A percentile compares a stretch with the other conserved stretches of the same genome.
These are phyloP conservation scores for Agonopterix alstromeriana DNA, from an alignment of 2,888 invertebrate genomes.

Conservation along the genomic window DNA sequence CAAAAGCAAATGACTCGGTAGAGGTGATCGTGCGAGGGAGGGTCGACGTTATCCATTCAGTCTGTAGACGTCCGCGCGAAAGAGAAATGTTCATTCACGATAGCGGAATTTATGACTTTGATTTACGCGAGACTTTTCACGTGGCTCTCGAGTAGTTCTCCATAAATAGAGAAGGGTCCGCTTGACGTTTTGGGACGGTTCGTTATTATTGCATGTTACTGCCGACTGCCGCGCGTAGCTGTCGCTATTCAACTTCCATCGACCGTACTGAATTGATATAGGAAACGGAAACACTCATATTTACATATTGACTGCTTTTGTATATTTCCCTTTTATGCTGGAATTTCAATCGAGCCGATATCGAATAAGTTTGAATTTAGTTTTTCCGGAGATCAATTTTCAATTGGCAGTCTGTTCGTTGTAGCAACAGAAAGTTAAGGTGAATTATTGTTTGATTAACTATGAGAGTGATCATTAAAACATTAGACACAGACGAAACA, in stretches of 20 bases:
- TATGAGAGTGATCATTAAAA: too few relatives aligned
- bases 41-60: conserved; percentile 73
- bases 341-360: conserved; percentile 1
- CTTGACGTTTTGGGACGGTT: conserved; percentile 50
- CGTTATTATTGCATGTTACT: conserved; percentile 61
- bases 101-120: conserved; percentile 74
- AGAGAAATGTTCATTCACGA: conserved; percentile 76
- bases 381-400: too few relatives aligned
- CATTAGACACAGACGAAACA: too few relatives aligned
- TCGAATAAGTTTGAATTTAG: too few relatives aligned
- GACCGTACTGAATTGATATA: conserved; percentile 48
- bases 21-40: conserved; percentile 71
- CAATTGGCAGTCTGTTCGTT: too few relatives aligned
- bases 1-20: conserved; percentile 75
- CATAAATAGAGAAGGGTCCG: conserved; percentile 66
- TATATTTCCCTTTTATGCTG: background rate
- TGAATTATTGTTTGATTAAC: too few relatives aligned
- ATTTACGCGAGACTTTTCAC: conserved; percentile 71
- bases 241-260: conserved; percentile 51
- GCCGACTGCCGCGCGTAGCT: conserved; percentile 28
- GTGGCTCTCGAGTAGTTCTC: conserved; percentile 44
- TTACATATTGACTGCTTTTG: conserved; percentile 44
- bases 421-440: too few relatives aligned
- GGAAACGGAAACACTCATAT: conserved; percentile 49
- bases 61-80: conserved; percentile 65